phyloP scores from a whole-genome alignment of 2,797 vertebrate genomes.

The Lepilemur ruficaudatus region DNA sequence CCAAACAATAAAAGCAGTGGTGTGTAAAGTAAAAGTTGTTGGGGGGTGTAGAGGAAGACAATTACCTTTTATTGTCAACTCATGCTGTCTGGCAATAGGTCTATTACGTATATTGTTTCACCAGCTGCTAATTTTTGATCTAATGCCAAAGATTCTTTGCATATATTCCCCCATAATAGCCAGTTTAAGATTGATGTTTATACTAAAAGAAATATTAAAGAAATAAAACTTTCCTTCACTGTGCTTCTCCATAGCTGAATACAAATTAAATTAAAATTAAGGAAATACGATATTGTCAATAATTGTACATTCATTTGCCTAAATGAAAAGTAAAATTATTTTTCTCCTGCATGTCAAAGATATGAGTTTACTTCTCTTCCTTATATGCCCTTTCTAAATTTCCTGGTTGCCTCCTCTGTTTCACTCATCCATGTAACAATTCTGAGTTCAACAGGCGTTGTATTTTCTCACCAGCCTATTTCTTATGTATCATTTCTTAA shows the following conservation, averaged over 20 bases:
- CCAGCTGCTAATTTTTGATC: not conserved
- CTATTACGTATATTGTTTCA: not conserved
- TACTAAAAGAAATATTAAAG: not conserved
- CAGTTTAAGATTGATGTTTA: not conserved
- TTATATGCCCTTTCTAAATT: not conserved
- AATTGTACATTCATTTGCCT: not conserved
- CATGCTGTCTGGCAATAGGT: not conserved
- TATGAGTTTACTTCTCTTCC: not conserved
- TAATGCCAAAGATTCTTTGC: not conserved
- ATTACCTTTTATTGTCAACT: not conserved
- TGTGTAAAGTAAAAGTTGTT: not conserved
- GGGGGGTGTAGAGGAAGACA: not conserved
- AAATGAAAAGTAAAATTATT: not conserved
- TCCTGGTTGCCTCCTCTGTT: not conserved
- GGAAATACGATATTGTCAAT: not conserved
- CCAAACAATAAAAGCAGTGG: not conserved
- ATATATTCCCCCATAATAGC: not conserved
- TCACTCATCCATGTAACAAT: not conserved
- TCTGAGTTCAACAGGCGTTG: not conserved
- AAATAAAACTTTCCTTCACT: not conserved
- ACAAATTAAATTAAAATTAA: not conserved
- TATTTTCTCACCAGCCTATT: not conserved
- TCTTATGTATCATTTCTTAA: not conserved
- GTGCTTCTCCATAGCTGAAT: not conserved
- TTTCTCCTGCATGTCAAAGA: not conserved